Base-by-base conservation (phyloP, 2,888 invertebrate genomes). In the Mythimna pallens region DNA sequence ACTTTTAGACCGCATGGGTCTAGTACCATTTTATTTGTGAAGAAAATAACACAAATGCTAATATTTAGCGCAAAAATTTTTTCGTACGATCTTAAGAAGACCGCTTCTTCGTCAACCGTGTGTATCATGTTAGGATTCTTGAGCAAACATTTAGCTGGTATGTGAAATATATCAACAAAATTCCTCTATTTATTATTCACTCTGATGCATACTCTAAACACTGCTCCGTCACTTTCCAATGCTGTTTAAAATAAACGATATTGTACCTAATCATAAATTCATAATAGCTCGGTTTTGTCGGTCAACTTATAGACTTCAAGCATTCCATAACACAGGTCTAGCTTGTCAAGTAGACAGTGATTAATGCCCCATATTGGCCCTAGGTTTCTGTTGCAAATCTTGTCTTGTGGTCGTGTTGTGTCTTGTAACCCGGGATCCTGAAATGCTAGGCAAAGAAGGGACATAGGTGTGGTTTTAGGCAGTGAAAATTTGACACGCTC, bases 101-200 rank as follows among this genome's bases (percentile, higher is more conserved):
- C 43, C 1, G 40, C 6, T 5, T 7, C 36, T 36, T 34, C 17
- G n/a, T 52, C 25, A 25, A 14, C 25, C 8, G 50, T 58, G 20
- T 40, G 50, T n/a, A 30, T n/a, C 36, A 54, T 14, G 5, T n/a
- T 14, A 36, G 22, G 36, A 59, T 59, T 55, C 59, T 70, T 54
- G 65, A 55, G 47, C 25, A 65, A 72, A 54, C 30, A n/a, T 50
- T 22, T 2, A 36, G n/a, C n/a, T 64, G 43, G 64, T 65, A 74
- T 59, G 43, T 47, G n/a, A 34, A 55, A 17, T 30, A 47, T 30
- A 64, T 71, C 79, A 62, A 14, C 30, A n/a, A 34, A 59, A 71
- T 71, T 65, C 17, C 30, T 59, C 14, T 36, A 59, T 40, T 40
- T 36, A 59, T 40, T 40, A 40, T 59, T 40, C 59, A 54, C 10